phyloP scores from a whole-genome alignment of 2,113 vertebrate species.

The Stigmatopora argus region DNA sequence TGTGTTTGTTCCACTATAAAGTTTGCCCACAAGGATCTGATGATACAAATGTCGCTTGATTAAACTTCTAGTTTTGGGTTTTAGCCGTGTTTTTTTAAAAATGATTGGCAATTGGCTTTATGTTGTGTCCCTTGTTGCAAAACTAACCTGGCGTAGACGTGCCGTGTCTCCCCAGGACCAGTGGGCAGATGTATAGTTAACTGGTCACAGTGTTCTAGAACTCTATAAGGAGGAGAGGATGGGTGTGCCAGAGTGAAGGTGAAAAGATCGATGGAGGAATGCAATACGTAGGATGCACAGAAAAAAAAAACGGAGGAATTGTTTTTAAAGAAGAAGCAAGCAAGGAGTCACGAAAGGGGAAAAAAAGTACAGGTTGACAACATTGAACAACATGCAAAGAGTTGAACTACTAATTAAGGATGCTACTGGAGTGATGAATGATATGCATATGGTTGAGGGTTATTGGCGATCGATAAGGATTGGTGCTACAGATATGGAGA shows the following conservation, averaged over 20 bases:
- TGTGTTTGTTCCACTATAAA: no score
- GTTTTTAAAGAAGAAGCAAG: conserved; percentile 12
- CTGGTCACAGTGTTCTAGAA: conserved; percentile 58
- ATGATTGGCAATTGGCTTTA: not conserved
- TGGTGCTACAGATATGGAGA: conserved; percentile 16
- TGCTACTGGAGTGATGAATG: conserved; percentile 38
- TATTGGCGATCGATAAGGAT: conserved; percentile 24
- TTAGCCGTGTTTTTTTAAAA: not conserved
- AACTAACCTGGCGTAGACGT: conserved; percentile 72
- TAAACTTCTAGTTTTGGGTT: not conserved
- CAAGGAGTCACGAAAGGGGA: conserved; percentile 13
- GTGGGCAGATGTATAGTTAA: conserved; percentile 67
- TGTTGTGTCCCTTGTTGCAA: conserved; percentile 11
- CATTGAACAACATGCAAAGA: conserved; percentile 42
- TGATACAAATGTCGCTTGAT: no score
- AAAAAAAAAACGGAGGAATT: not conserved
- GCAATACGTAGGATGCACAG: conserved; percentile 8
- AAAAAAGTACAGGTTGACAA: conserved; percentile 45
- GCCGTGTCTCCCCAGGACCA: conserved; percentile 58
- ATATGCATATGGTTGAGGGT: conserved; percentile 29
- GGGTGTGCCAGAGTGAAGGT: conserved; percentile 35
- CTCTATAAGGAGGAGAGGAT: conserved; percentile 67
- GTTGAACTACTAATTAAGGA: conserved; percentile 25
- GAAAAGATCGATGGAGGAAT: conserved; percentile 20
- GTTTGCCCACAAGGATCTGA: no score